A percentile compares a stretch with the other conserved stretches of the same genome.
Evolutionary conservation across 92 coral and sea anemone genomes (phyloP).

Genomic region (Galaxea fascicularis): DNA sequence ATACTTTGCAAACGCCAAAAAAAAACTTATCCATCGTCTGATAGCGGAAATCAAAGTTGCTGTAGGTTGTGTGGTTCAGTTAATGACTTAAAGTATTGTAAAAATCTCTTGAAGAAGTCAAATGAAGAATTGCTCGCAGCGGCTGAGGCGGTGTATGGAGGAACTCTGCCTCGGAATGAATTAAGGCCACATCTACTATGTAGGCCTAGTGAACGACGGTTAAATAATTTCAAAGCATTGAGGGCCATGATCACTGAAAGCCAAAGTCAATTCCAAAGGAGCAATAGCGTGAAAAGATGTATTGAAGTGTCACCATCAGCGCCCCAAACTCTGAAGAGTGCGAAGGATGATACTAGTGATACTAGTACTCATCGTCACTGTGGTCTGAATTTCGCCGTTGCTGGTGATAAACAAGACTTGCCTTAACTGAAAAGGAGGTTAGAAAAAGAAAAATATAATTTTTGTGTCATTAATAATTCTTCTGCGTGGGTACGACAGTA

Average conservation of each 20-base stretch:
- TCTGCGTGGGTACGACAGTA: too few relatives aligned
- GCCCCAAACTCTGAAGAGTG: too few relatives aligned
- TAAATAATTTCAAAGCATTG: constrained; percentile 39
- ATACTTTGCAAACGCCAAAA: too few relatives aligned
- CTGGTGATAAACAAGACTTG: not conserved
- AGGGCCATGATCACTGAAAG: constrained; percentile 28
- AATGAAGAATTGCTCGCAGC: constrained; percentile 35
- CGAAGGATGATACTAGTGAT: constrained; percentile 2
- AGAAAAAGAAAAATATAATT: too few relatives aligned
- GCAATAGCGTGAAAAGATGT: constrained; percentile 33
- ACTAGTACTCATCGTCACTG: constrained; percentile 5
- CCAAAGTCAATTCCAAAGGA: constrained; percentile 37
- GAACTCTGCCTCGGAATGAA: constrained; percentile 5
- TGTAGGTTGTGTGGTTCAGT: constrained; percentile 23
- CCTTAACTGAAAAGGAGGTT: constrained; percentile 5
- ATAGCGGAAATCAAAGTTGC: too few relatives aligned
- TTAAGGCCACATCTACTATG: constrained; percentile 50
- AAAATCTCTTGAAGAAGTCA: constrained; percentile 55
- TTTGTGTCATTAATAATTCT: too few relatives aligned
- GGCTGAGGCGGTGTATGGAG: constrained; percentile 36
- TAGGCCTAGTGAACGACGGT: constrained; percentile 58
- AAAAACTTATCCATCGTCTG: too few relatives aligned
- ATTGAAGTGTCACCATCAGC: constrained; percentile 52
- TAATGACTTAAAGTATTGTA: constrained; percentile 11
- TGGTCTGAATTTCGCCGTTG: not conserved